phyloP scores from a whole-genome alignment of 2,888 invertebrate species.

The Tipula lateralis region DNA sequence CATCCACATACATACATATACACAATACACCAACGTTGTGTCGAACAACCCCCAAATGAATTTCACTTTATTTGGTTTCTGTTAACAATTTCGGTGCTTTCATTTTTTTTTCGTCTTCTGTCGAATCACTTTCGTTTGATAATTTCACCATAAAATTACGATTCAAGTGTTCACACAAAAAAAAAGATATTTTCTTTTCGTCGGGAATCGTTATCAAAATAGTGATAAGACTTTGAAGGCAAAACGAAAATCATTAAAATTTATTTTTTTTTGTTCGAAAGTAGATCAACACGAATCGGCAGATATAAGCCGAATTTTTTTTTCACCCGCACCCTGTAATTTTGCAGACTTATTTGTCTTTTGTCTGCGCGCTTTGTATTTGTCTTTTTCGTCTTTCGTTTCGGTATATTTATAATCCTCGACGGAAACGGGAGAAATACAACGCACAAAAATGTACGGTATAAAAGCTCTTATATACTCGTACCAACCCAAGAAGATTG shows the following conservation, averaged over 20 bases:
- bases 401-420: background rate
- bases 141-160: background rate
- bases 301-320: background rate
- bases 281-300: background rate
- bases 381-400: background rate
- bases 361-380: background rate
- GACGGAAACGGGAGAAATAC: background rate
- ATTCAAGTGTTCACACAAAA: background rate
- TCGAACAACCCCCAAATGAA: background rate
- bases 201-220: background rate
- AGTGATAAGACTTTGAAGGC: background rate
- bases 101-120: background rate
- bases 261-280: background rate
- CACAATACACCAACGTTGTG: background rate
- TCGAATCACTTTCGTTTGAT: background rate
- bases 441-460: background rate
- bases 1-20: background rate
- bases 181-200: background rate
- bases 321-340: background rate
- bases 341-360: background rate
- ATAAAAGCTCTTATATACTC: background rate
- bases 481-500: background rate
- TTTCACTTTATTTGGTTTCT: background rate
- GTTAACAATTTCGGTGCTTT: background rate
- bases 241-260: background rate